Evolutionary conservation across 2,113 vertebrate species (phyloP), one percentile per base, ranked within the genome.

Genomic region (Galemys pyrenaicus): DNA sequence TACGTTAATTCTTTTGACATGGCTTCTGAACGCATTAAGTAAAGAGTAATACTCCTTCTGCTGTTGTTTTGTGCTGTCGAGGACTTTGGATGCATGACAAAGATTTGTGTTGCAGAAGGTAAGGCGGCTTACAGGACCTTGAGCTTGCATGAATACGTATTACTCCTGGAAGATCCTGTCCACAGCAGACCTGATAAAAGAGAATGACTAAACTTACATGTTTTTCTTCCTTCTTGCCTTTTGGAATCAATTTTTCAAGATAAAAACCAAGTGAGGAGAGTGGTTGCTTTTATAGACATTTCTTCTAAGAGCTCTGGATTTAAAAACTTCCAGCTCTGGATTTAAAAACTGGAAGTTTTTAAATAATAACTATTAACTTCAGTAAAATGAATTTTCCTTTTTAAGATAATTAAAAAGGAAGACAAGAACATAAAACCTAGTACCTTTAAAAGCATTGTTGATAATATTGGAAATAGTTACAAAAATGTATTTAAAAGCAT

Each of bases 81-180:
- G 98, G 98, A 98, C 97, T 98, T 98, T 98, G 98, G 98, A 98
- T 97, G 95, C 97, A 60, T 98, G 97, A 98, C 98, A 97, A 77
- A 95, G 97, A 94, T 98, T 98, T 99, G 95, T 99, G 98, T 98
- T 98, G 95, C 98, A 99, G 99, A 99, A 99, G 99, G 99, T 99
- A 99, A 99, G 99, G 93, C 80, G 86, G 4, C 4, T 11, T 51
- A 51, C n/a, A 75, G 54, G 13, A 16, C 2, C 17, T 1, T 54
- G 46, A 75, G 35, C 58, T 46, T 71, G 10, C 54, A 10, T 30
- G 49, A 32, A 22, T 19, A 13, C 16, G 35, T 5, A 0, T 37
- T 26, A 46, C 54, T 32, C 44, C 19, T 54, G 62, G n/a, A 62
- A 1, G 13, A 10, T 75, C 46, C 15, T 19, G 8, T 19, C 19